These are phyloP conservation scores for Tethea ocularis DNA, from an alignment of 2,888 invertebrate genomes.

Conservation along the genomic window DNA sequence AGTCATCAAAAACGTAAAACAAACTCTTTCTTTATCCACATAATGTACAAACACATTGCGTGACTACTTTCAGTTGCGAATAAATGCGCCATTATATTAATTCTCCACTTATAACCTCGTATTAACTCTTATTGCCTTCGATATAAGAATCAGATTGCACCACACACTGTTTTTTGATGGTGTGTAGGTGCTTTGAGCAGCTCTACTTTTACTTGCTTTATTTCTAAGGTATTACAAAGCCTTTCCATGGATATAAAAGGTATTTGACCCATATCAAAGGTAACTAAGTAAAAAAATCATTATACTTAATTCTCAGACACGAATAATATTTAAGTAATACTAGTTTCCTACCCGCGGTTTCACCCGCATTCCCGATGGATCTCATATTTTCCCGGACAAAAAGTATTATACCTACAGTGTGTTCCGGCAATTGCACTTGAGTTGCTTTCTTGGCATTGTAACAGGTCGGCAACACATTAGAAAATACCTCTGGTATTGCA, in stretches of 20 bases:
- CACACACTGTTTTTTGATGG: not conserved
- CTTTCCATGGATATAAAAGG: not conserved
- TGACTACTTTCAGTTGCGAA: slow-evolving; percentile 3
- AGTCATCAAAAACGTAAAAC: not conserved
- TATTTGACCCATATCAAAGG: not conserved
- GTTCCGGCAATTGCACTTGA: too few species aligned
- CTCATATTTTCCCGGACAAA: too few species aligned
- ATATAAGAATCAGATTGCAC: not conserved
- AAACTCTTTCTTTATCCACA: not conserved
- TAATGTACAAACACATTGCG: slow-evolving; percentile 1
- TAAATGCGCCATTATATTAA: not conserved
- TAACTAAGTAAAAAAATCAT: too few species aligned
- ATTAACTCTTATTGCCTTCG: not conserved
- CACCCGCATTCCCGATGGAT: too few species aligned
- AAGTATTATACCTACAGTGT: too few species aligned
- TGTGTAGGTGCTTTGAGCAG: not conserved
- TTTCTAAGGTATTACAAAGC: not conserved
- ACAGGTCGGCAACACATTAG: too few species aligned
- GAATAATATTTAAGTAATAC: too few species aligned
- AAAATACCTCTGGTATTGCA: too few species aligned
- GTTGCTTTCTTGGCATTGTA: too few species aligned
- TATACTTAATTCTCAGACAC: too few species aligned
- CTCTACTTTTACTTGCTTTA: not conserved
- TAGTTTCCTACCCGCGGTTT: too few species aligned
- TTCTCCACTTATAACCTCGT: not conserved